Evolutionary conservation across 1,140 invertebrate genomes (phyloP).

Genomic region (Papilio aristodemus): DNA sequence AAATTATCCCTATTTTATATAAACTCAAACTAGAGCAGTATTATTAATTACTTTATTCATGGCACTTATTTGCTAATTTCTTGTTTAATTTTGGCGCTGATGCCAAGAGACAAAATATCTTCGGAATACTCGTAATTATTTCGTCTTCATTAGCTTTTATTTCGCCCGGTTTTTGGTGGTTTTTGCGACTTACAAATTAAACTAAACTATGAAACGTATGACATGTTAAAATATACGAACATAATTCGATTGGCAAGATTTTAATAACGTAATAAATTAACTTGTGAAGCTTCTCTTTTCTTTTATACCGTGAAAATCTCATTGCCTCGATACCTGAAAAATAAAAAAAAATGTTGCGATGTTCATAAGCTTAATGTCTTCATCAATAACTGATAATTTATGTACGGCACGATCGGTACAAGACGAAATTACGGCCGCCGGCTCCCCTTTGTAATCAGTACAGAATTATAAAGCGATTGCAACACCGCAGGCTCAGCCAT

Average conservation of each 20-base stretch:
- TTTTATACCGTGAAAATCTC: slow-evolving; percentile 6
- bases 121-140: slow-evolving; percentile 8
- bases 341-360: slow-evolving; percentile 53
- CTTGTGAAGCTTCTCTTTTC: slow-evolving; percentile 6
- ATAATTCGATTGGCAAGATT: background rate
- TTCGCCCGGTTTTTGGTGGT: background rate
- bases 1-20: slow-evolving; percentile 2
- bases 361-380: slow-evolving; percentile 73
- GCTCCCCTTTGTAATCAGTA: slow-evolving; percentile 79
- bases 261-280: background rate
- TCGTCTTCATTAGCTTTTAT: slow-evolving; percentile 21
- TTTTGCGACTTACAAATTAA: background rate
- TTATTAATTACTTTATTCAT: slow-evolving; percentile 20
- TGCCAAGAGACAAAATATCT: slow-evolving; percentile 27
- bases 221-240: background rate
- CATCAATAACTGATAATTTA: slow-evolving; percentile 80
- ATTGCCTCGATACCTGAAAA: slow-evolving; percentile 23
- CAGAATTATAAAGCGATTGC: slow-evolving; percentile 77
- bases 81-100: slow-evolving; percentile 27
- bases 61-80: slow-evolving; percentile 31
- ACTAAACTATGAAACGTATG: background rate
- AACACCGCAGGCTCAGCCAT: slow-evolving; percentile 66
- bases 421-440: slow-evolving; percentile 78
- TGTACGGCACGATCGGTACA: slow-evolving; percentile 76
- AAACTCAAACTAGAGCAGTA: slow-evolving; percentile 6